Percentiles rank a stretch among this genome's conserved stretches.
These are phyloP conservation scores for Gulo gulo DNA, from an alignment of 2,113 vertebrate species.

Conservation along the genomic window DNA sequence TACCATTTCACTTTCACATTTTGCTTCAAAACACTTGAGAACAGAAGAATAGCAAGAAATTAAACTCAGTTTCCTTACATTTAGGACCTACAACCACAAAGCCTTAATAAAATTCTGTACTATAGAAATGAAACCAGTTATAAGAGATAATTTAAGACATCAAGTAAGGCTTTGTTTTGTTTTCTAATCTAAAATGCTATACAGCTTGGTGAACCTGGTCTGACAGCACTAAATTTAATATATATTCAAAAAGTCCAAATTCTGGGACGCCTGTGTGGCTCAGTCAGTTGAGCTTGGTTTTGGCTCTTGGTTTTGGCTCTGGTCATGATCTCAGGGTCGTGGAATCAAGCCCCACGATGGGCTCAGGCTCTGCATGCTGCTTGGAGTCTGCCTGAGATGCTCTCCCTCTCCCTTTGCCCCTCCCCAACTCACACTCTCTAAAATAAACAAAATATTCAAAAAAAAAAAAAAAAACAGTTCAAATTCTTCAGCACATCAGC, in stretches of 20 bases:
- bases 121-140: neutral
- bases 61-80: neutral
- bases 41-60: neutral
- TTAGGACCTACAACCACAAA: neutral
- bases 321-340: neutral
- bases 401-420: neutral
- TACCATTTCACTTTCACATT: constrained; percentile 11
- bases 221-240: neutral
- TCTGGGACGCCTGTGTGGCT: too few relatives aligned
- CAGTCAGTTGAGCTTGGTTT: neutral
- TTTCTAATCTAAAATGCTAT: neutral
- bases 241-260: neutral
- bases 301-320: neutral
- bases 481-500: neutral
- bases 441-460: neutral
- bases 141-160: neutral
- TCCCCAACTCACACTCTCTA: neutral
- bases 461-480: neutral
- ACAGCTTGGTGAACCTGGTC: neutral
- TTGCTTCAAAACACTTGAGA: neutral
- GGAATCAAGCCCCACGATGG: neutral
- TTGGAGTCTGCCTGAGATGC: neutral
- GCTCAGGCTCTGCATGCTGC: neutral
- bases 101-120: neutral
- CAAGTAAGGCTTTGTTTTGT: neutral